Evolutionary conservation across 2,797 vertebrate species (phyloP).

Genomic region (Malacoraja senta): DNA sequence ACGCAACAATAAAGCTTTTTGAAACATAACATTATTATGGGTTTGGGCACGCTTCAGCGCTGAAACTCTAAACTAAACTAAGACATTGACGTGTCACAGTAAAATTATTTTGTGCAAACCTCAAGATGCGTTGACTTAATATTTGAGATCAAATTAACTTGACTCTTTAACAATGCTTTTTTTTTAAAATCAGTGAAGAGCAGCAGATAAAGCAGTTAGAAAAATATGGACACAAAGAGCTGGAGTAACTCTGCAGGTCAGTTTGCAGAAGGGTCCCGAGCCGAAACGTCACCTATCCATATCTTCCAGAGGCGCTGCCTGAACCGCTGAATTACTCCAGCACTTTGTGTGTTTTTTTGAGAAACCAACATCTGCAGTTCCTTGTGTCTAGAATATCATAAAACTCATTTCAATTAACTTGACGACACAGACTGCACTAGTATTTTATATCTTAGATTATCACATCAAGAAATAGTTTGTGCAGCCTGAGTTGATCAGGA

Average conservation of each 20-base stretch:
- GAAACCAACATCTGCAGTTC: no score
- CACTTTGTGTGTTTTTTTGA: no score
- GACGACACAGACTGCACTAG: background rate
- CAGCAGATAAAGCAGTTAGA: background rate
- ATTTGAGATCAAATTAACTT: background rate
- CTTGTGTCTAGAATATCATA: no score
- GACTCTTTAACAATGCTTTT: background rate
- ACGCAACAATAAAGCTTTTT: no score
- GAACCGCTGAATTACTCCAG: no score
- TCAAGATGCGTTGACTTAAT: background rate
- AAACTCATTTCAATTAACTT: background rate
- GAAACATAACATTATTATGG: no score
- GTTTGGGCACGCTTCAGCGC: no score
- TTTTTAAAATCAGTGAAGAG: background rate
- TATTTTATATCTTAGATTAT: background rate
- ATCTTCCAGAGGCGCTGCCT: no score
- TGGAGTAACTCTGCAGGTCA: no score
- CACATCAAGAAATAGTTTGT: background rate
- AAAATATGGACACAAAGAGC: background rate
- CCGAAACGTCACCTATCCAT: no score
- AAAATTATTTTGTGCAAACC: background rate
- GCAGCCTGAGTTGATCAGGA: background rate
- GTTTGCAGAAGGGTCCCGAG: no score
- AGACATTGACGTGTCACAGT: background rate
- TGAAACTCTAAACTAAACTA: no score